Base-by-base conservation (phyloP, 2,797 vertebrate genomes). In the Linurgus olivaceus region DNA sequence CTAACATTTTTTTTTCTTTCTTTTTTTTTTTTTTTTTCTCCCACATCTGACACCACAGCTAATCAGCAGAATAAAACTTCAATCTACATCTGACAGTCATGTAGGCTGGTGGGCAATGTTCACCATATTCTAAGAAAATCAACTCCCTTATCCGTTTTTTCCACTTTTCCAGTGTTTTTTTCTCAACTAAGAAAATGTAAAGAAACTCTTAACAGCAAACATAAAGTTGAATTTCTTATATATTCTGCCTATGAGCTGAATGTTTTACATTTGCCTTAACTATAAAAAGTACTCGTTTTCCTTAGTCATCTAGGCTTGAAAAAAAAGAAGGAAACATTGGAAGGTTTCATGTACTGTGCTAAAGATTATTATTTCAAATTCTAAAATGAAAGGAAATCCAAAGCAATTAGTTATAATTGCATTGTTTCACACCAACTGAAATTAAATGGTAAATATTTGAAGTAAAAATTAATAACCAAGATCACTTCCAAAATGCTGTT, bases 401-500 rank as follows among this genome's bases (percentile, higher is more conserved):
- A 94, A 89, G 26, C 50, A 95, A 92, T 94, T 92, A 94, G 38
- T 86, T 88, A 61, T 55, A 91, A 93, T 20, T 70, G 29, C 67
- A 86, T 74, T 94, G 44, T 96, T 97, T 97, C 67, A 70, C 37
- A 88, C 19, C 63, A 86, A 67, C 42, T 88, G 72, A 96, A 96
- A 96, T 82, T 74, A 74, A 95, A 92, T 37, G 40, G 57, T 90
- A 98, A 98, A 97, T 96, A 97, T 97, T 91, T 97, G 89, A 97
- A 92, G n/a, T 89, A 84, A 92, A 80, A 97, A 96, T 95, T 95
- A 93, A 73, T 68, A 94, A 85, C 17, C 80, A 96, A 72, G 47
- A 94, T 67, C 90, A 31, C 47, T 96, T 97, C 79, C 80, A 96
- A 97, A 97, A 91, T 83, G 52, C 28, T 93, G 71, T 95, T 96